phyloP scores from a whole-genome alignment of 2,888 invertebrate genomes.

The Frankliniella fusca region DNA sequence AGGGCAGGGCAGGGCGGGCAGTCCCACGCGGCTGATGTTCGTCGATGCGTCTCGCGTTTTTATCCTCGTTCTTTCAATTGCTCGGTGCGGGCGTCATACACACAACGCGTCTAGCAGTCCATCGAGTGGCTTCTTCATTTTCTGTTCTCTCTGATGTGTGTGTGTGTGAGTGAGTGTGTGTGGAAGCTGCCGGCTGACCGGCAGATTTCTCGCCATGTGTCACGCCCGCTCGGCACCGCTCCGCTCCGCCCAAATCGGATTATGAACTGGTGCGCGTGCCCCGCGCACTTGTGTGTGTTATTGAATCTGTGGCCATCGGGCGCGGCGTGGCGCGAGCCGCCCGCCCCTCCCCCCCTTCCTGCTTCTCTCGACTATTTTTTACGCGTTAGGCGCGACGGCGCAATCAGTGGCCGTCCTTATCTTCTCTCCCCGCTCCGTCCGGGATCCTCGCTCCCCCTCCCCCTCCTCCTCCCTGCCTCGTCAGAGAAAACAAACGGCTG shows the following conservation, averaged over 20 bases:
- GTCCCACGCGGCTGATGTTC: not conserved
- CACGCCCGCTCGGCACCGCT: not conserved
- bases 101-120: too few relatives aligned
- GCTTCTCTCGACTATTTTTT: not conserved
- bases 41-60: not conserved
- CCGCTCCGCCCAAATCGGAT: constrained; percentile 15
- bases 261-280: constrained; percentile 15
- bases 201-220: constrained; percentile 19
- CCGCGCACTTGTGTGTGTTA: not conserved
- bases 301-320: constrained; percentile 15
- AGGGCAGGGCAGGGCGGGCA: too few relatives aligned
- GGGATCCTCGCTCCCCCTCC: not conserved
- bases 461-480: too few relatives aligned
- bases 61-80: not conserved
- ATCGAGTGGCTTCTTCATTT: too few relatives aligned
- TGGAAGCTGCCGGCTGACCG: not conserved
- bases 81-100: too few relatives aligned
- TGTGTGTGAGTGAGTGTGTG: too few relatives aligned
- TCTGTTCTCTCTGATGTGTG: too few relatives aligned
- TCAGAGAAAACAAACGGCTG: not conserved
- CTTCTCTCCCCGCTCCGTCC: not conserved
- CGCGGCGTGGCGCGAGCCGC: not conserved
- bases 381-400: constrained; percentile 18
- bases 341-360: not conserved
- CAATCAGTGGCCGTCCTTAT: constrained; percentile 12